These are phyloP conservation scores for Melieria crassipennis DNA, from an alignment of 2,888 invertebrate genomes.

Conservation along the genomic window DNA sequence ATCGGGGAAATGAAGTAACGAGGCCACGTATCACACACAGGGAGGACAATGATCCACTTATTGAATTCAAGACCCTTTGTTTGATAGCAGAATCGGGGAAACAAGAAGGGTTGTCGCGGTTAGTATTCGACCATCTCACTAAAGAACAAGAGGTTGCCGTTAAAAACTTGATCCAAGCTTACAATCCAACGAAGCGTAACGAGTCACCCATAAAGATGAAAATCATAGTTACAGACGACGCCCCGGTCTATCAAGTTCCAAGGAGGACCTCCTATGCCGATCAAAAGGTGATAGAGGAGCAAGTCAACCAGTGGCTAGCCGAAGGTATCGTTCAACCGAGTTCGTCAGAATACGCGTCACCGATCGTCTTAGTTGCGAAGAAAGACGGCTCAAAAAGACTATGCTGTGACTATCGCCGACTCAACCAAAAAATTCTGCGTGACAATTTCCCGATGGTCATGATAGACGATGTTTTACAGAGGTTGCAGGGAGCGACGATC, in stretches of 20 bases:
- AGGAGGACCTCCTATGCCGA: background rate
- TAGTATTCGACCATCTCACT: background rate
- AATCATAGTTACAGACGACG: slow-evolving; percentile 17
- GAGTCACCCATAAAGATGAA: slow-evolving; percentile 20
- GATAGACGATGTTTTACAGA: slow-evolving; percentile 38
- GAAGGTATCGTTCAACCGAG: slow-evolving; percentile 52
- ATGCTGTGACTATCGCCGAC: slow-evolving; percentile 31
- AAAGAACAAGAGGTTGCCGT: background rate
- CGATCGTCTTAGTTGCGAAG: slow-evolving; percentile 33
- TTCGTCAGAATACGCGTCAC: slow-evolving; percentile 52
- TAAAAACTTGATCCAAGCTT: background rate
- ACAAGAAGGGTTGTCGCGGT: background rate
- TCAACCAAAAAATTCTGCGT: slow-evolving; percentile 26
- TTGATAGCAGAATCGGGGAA: background rate
- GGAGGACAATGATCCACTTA: background rate
- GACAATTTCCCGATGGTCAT: slow-evolving; percentile 37
- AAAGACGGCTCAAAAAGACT: slow-evolving; percentile 19
- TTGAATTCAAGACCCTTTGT: background rate
- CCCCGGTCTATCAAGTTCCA: slow-evolving; percentile 17
- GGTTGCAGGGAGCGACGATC: slow-evolving; percentile 29
- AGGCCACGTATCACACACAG: too few species aligned
- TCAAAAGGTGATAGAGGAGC: slow-evolving; percentile 42
- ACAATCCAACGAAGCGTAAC: slow-evolving; percentile 2
- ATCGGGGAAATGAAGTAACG: too few species aligned
- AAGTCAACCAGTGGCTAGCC: slow-evolving; percentile 51